Evolutionary conservation across 92 coral and sea anemone species (phyloP), one percentile per base, ranked within the genome.

Genomic region (Zoanthus gigantus): DNA sequence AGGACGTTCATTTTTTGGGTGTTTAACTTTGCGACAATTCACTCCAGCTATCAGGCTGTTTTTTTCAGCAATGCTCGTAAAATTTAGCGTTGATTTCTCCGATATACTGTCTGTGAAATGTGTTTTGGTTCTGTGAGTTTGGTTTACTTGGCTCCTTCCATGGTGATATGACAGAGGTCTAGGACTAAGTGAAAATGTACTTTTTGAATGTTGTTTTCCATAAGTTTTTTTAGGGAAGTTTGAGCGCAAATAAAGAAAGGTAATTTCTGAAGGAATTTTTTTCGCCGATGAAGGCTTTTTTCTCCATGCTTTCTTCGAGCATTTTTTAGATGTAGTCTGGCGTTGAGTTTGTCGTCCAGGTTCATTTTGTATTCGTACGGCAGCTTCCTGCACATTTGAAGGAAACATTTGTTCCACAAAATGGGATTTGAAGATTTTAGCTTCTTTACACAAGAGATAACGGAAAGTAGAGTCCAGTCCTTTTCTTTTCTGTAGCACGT

Each of bases 401-500:
- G 18, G 44, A 63, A 79, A 63, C 47, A 63, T 63, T 16, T 63
- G 16, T 63, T 61, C 44, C 52, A 30, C n/a, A 79, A 79, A 79
- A 45, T 23, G 37, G 7, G 30, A 46, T 63, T 63, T n/a, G 56
- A 79, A 61, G 17, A 79, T 60, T 12, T 65, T 50, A 8, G 84
- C 84, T 13, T 79, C 84, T 61, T 79, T 44, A 79, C 44, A 48
- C 42, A 79, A 30, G 28, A 79, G 60, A 3, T 44, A 0, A 63
- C 61, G 42, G 16, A 61, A 60, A 17, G 84, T 16, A n/a, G 44
- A 5, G 12, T 50, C 0, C 54, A 79, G 4, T 46, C 42, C 45
- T 47, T 32, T 60, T 37, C 46, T 79, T 47, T 63, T 63, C 4
- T 30, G 17, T 46, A 17, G 13, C 18, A 42, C 8, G 1, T 10